Percentiles rank a stretch among this genome's conserved stretches.
Evolutionary conservation across 2,888 invertebrate species (phyloP).

Genomic region (Platynereis dumerilii): DNA sequence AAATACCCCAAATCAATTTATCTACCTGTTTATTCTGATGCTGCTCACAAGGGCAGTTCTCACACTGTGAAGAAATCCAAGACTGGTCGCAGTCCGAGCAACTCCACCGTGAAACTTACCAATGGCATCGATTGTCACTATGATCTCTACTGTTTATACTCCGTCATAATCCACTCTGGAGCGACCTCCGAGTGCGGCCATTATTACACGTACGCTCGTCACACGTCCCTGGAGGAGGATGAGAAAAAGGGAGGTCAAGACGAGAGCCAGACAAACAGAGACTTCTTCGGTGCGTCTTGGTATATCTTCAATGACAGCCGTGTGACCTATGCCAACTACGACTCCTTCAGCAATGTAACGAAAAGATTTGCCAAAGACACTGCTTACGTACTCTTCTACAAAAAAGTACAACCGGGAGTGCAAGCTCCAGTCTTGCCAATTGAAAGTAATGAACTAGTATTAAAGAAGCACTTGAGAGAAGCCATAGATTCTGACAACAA

Average conservation of each 20-base stretch:
- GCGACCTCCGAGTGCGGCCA: slow-evolving; percentile 85
- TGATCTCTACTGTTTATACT: slow-evolving; percentile 76
- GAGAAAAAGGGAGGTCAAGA: background rate
- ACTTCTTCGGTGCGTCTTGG: slow-evolving; percentile 67
- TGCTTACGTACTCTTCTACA: slow-evolving; percentile 83
- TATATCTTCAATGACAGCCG: slow-evolving; percentile 81
- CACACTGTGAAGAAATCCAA: background rate
- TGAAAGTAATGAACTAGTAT: background rate
- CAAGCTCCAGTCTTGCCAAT: background rate
- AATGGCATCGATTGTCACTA: slow-evolving; percentile 35
- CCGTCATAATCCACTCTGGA: slow-evolving; percentile 85
- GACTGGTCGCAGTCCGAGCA: background rate
- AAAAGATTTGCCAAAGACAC: slow-evolving; percentile 73
- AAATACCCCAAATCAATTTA: slow-evolving; percentile 57
- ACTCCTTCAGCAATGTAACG: slow-evolving; percentile 51
- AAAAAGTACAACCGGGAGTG: background rate
- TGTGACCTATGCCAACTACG: slow-evolving; percentile 67
- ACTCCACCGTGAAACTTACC: background rate
- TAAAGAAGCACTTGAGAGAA: slow-evolving; percentile 18
- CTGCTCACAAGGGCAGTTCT: background rate
- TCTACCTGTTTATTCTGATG: slow-evolving; percentile 47
- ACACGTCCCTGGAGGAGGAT: slow-evolving; percentile 13
- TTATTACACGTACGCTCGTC: slow-evolving; percentile 79
- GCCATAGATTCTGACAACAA: slow-evolving; percentile 27
- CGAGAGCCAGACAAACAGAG: background rate